Percentiles rank a stretch among this genome's conserved stretches.
phyloP scores from a whole-genome alignment of 2,797 vertebrate species.

The Denticeps clupeoides region DNA sequence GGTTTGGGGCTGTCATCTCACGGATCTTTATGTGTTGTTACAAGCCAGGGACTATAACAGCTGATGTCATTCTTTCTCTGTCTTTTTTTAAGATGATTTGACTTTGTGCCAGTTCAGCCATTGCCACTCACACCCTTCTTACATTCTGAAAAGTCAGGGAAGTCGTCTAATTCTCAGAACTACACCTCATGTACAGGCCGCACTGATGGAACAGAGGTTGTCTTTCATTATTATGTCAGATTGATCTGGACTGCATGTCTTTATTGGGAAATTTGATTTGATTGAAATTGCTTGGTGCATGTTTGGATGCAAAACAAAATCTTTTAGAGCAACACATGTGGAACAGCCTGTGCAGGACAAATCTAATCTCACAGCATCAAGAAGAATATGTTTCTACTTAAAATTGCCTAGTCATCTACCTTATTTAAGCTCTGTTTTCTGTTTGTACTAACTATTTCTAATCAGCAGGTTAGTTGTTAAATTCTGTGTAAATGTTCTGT shows the following conservation, averaged over 20 bases:
- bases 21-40: not conserved
- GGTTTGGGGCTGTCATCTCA: slow-evolving; percentile 34
- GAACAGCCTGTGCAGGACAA: no score
- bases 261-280: no score
- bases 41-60: not conserved
- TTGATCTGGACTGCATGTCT: no score
- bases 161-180: slow-evolving; percentile 54
- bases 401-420: no score
- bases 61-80: not conserved
- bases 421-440: no score
- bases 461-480: no score
- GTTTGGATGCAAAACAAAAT: no score
- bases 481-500: not conserved
- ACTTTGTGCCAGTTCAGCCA: slow-evolving; percentile 53
- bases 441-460: no score
- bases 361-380: no score
- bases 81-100: slow-evolving; percentile 37
- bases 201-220: slow-evolving; percentile 64
- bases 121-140: slow-evolving; percentile 45
- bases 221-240: not conserved
- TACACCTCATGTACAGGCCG: slow-evolving; percentile 28
- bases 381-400: no score
- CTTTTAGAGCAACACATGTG: no score
- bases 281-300: no score
- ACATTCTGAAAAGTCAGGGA: slow-evolving; percentile 40